Conservation (phyloP, 2,113 vertebrate genomes). For the Penelope pileata region DNA sequence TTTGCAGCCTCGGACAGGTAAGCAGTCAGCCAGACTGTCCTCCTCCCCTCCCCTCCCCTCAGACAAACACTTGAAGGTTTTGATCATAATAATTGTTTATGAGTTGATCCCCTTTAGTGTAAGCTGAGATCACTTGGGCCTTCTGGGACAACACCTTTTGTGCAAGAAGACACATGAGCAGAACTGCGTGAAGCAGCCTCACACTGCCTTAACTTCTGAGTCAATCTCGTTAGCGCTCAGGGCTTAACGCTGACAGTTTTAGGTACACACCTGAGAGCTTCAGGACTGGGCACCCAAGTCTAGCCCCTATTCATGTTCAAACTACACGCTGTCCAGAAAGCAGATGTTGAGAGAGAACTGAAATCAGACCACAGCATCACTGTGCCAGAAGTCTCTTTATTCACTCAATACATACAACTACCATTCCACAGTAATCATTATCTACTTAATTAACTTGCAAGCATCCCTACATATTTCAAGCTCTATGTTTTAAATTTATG, state of each 20-base stretch:
- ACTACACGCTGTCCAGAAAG: not conserved
- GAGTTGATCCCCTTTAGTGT: not conserved
- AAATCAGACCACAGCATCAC: not conserved
- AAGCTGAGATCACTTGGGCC: not conserved
- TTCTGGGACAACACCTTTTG: not conserved
- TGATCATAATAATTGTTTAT: not conserved
- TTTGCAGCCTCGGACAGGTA: not conserved
- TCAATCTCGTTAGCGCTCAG: not conserved
- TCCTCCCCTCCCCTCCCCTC: not conserved
- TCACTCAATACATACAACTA: not conserved
- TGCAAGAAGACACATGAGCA: accelerated
- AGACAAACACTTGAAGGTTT: not conserved
- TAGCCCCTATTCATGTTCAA: not conserved
- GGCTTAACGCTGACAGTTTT: not conserved
- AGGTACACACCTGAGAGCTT: not conserved
- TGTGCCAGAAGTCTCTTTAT: not conserved
- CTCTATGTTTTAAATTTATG: not conserved
- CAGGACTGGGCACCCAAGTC: not conserved
- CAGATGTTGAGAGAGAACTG: not conserved
- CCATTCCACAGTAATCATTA: not conserved
- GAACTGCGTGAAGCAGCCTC: not conserved
- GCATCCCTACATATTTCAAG: not conserved
- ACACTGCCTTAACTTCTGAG: not conserved
- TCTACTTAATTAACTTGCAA: not conserved
- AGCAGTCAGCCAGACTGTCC: not conserved